Conservation (phyloP, 2,888 invertebrate species). For the Caenorhabditis uteleia region DNA sequence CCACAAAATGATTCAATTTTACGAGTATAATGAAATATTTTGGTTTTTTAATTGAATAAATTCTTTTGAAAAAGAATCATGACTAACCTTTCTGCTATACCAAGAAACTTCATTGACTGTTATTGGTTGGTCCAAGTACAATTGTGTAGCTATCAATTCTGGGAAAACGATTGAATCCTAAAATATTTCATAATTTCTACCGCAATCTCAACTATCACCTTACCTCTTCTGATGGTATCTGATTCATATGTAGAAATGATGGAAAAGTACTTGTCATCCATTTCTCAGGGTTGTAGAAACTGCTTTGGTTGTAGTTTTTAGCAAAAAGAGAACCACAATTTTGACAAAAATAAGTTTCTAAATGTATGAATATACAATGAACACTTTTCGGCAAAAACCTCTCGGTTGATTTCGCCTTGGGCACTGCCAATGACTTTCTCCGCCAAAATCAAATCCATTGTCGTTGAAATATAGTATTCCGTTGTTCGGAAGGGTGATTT, state of each 20-base stretch:
- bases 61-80: neutral
- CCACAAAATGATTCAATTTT: too few relatives aligned
- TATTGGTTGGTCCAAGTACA: conserved; percentile 20
- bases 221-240: conserved; percentile 31
- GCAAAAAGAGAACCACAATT: too few relatives aligned
- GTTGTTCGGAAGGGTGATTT: conserved; percentile 26
- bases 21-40: conserved; percentile 19
- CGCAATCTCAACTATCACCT: neutral
- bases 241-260: conserved; percentile 42
- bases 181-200: neutral
- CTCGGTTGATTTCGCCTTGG: conserved; percentile 4
- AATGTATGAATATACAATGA: too few relatives aligned
- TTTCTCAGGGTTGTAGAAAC: too few relatives aligned
- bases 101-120: conserved; percentile 14
- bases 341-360: too few relatives aligned
- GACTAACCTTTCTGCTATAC: conserved; percentile 23
- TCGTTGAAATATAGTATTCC: conserved; percentile 34
- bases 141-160: conserved; percentile 9
- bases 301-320: too few relatives aligned
- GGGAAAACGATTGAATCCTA: conserved; percentile 1
- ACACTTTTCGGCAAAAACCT: too few relatives aligned
- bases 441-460: conserved; percentile 28
- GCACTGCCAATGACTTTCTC: conserved; percentile 22
- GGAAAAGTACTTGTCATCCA: too few relatives aligned
- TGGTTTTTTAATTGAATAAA: neutral